Conservation (phyloP, 2,888 invertebrate genomes). For the Ennomos fuscantarius region DNA sequence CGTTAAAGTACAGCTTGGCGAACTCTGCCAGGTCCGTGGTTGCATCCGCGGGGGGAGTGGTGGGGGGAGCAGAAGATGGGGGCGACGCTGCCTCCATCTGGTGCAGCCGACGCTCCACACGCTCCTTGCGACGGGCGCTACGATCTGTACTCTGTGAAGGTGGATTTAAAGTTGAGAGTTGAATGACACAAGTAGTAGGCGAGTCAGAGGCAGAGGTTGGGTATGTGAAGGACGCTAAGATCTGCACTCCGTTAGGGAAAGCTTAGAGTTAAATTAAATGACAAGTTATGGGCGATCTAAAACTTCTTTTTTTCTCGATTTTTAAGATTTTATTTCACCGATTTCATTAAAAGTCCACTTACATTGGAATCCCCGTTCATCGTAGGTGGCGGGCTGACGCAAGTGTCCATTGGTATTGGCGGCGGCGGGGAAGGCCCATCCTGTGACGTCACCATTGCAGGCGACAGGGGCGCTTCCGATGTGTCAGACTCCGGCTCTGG, state of each 20-base stretch:
- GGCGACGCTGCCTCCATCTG: constrained; percentile 87
- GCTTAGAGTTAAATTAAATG: not conserved
- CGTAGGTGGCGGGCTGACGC: constrained; percentile 72
- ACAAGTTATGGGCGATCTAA: too few species aligned
- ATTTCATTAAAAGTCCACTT: constrained; percentile 39
- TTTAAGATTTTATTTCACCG: too few species aligned
- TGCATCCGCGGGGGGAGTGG: constrained; percentile 83
- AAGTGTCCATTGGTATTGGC: constrained; percentile 70
- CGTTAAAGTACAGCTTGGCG: constrained; percentile 97
- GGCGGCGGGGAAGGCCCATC: constrained; percentile 56
- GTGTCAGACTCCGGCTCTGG: constrained; percentile 53
- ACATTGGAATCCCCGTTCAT: constrained; percentile 72
- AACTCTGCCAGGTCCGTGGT: constrained; percentile 95
- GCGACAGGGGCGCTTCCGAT: constrained; percentile 60
- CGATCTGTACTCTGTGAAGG: constrained; percentile 84
- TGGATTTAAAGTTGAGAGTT: not conserved
- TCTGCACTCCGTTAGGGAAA: constrained; percentile 75
- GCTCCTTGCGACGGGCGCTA: constrained; percentile 91
- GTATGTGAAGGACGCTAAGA: constrained; percentile 90
- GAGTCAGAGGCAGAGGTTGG: too few species aligned
- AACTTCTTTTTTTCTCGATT: too few species aligned
- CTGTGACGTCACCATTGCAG: constrained; percentile 44
- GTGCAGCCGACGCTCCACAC: constrained; percentile 94
- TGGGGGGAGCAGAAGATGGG: constrained; percentile 59
- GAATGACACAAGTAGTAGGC: not conserved